Evolutionary conservation across 2,888 invertebrate species (phyloP), one percentile per base, ranked within the genome.

Genomic region (Temnothorax ravouxi): DNA sequence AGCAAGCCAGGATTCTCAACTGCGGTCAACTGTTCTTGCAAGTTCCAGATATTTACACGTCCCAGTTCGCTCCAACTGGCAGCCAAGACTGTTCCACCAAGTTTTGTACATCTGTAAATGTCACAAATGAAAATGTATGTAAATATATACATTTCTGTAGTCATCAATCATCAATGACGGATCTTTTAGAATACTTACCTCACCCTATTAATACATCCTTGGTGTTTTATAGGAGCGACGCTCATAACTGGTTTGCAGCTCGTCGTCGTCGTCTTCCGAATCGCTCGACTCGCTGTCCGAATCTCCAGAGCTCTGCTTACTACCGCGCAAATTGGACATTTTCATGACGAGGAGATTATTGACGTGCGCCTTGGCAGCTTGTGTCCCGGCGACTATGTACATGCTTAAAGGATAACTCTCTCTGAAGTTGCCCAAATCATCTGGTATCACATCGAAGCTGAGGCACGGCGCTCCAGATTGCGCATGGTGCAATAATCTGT

Each of bases 21-120:
- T 15, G 97, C 97, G 94, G 97, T 96, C 25, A 99, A 92, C 91
- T 98, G 98, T 87, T 97, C 96, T 38, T 97, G 97, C 91, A 99
- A 95, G 94, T 99, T 97, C 98, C 98, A 99, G 86, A 99, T 96
- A 93, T 98, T 97, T 0, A 99, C 99, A 91, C 97, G 96, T 0
- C 99, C 99, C 82, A 97, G 95, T 95, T 99, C 99, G 90, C 99
- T 99, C 99, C 99, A 99, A 64, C 97, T 97, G 1, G 99, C 99
- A 69, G 98, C 98, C 88, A 99, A 95, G 3, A 96, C 95, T 72
- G 96, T 96, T 85, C 96, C 96, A 89, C 96, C 96, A 85, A 97
- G 95, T 90, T 95, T 96, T 83, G 96, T 96, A 91, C 96, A 95
- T 96, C 97, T 95, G 77, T 61, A 74, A 76, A 84, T 44, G 52